Conservation (phyloP, 2,888 invertebrate species). For the Drosophila hamatofila region DNA sequence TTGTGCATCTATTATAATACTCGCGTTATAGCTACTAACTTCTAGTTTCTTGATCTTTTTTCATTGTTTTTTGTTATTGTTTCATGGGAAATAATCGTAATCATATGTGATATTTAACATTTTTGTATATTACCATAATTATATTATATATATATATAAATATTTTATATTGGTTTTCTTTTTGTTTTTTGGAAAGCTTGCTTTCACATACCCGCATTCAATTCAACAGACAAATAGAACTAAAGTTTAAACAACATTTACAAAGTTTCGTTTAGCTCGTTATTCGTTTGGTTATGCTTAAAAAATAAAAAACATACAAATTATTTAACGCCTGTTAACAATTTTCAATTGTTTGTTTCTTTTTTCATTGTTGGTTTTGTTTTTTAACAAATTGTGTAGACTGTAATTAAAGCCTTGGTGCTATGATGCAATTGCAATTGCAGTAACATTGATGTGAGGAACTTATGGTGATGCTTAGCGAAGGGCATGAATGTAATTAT, state of each 20-base stretch:
- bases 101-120: slow-evolving; percentile 48
- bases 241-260: slow-evolving; percentile 24
- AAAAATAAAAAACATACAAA: slow-evolving; percentile 13
- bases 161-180: slow-evolving; percentile 8
- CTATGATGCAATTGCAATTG: slow-evolving; percentile 46
- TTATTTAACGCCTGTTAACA: slow-evolving; percentile 30
- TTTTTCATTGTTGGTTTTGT: background rate
- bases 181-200: slow-evolving; percentile 45
- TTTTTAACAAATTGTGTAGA: background rate
- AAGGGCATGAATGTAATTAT: slow-evolving; percentile 43
- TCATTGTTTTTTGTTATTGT: slow-evolving; percentile 36
- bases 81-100: slow-evolving; percentile 43
- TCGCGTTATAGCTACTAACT: slow-evolving; percentile 46
- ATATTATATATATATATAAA: slow-evolving; percentile 14
- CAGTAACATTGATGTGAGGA: slow-evolving; percentile 71
- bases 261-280: slow-evolving; percentile 35
- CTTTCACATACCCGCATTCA: slow-evolving; percentile 56
- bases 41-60: slow-evolving; percentile 22
- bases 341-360: slow-evolving; percentile 43
- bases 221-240: slow-evolving; percentile 44
- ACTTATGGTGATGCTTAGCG: slow-evolving; percentile 64
- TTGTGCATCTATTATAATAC: slow-evolving; percentile 48
- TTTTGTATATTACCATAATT: slow-evolving; percentile 18
- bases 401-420: slow-evolving; percentile 31
- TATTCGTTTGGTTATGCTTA: slow-evolving; percentile 21